Evolutionary conservation across 1,140 invertebrate genomes (phyloP).

Genomic region (Cotesia typhae): DNA sequence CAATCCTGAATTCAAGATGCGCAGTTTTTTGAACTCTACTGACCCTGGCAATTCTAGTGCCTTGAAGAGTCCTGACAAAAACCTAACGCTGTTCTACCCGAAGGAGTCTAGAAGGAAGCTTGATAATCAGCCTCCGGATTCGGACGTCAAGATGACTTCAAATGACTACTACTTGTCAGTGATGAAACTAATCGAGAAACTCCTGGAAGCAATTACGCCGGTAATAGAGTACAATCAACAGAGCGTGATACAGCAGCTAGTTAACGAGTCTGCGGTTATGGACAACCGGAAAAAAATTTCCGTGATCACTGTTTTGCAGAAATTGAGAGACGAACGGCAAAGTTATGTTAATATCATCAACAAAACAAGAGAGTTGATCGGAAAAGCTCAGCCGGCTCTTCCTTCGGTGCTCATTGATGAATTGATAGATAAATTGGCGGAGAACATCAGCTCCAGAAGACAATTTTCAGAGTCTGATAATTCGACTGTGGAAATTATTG

Average conservation of each 20-base stretch:
- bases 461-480: neutral
- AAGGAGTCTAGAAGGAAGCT: neutral
- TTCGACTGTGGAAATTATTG: neutral
- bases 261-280: neutral
- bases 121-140: neutral
- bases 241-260: neutral
- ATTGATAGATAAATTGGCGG: neutral
- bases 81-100: too few species aligned
- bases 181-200: neutral
- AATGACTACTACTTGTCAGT: neutral
- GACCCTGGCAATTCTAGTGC: too few species aligned
- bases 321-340: constrained; percentile 17
- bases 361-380: constrained; percentile 14
- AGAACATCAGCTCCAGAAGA: neutral
- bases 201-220: neutral
- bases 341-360: constrained; percentile 19
- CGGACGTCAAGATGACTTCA: neutral
- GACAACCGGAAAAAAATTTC: constrained; percentile 9
- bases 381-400: neutral
- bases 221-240: constrained; percentile 1
- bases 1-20: neutral
- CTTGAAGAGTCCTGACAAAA: too few species aligned
- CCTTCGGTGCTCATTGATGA: neutral
- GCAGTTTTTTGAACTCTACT: neutral
- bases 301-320: constrained; percentile 17